Evolutionary conservation across 2,888 invertebrate species (phyloP), one percentile per base, ranked within the genome.

Genomic region (Sturmia bella): DNA sequence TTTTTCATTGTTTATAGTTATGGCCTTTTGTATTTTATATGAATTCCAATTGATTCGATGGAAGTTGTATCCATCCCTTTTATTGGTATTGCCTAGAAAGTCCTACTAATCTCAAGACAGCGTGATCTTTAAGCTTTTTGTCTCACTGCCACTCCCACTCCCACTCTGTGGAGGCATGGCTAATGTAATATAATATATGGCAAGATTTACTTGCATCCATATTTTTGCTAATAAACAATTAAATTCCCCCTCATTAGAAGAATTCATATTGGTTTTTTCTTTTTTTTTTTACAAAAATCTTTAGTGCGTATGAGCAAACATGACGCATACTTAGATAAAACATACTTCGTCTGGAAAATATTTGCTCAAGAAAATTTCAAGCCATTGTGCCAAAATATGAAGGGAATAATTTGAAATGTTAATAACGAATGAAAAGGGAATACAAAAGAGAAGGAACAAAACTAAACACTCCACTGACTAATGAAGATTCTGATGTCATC

Each of bases 381-480:
- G 27, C 27, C 24, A 32, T 61, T 70, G n/a, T 19, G n/a, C 12
- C n/a, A 37, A 74, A 54, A 52, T 56, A 37, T 37, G 3, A 32
- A 43, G 6, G 6, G 19, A 43, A 52, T 32, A 69, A 69, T 45
- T 37, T 9, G 17, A 61, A 69, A 57, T 59, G n/a, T n/a, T 50
- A 37, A 68, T 59, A 68, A 59, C 13, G 52, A 52, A 17, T 13
- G 19, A 50, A 68, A 50, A 21, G 15, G 32, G 43, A 41, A 56
- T 41, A 7, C 17, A 17, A 45, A 39, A 27, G 12, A 39, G 21
- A 63, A 24, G 7, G 19, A 63, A 48, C 39, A 70, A 39, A 50
- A 64, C 41, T 73, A 73, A 73, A 64, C 73, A 64, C 43, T 73
- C 64, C 54, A 64, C 12, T 43, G 19, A 32, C 3, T 19, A 5